These are phyloP conservation scores for Balearica regulorum DNA, from an alignment of 2,797 vertebrate species.

Conservation along the genomic window DNA sequence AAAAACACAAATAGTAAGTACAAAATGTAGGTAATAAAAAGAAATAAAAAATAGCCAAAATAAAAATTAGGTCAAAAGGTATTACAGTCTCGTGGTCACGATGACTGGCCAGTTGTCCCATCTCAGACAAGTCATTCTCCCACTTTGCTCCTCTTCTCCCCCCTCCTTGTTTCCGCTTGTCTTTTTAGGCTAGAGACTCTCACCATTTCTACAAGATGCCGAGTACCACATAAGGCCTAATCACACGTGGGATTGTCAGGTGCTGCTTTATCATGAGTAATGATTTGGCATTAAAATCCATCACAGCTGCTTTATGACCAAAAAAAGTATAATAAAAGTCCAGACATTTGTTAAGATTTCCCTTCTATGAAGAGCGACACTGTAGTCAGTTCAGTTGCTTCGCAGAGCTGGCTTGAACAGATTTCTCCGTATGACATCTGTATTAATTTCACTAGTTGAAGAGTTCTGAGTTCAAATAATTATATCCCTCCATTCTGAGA, in stretches of 20 bases:
- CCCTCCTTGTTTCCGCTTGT: background rate
- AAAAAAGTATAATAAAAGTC: background rate
- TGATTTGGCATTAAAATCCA: background rate
- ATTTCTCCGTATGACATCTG: background rate
- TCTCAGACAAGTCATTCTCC: background rate
- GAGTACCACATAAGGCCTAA: background rate
- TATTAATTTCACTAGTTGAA: background rate
- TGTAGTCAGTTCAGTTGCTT: background rate
- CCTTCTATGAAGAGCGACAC: background rate
- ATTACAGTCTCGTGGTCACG: background rate
- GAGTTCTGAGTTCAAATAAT: slow-evolving; percentile 13
- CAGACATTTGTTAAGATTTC: background rate
- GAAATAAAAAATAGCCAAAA: background rate
- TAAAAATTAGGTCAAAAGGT: background rate
- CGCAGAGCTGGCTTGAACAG: background rate
- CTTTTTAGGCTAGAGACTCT: background rate
- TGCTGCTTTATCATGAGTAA: background rate
- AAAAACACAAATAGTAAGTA: background rate
- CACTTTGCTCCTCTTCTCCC: background rate
- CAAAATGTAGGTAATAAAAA: background rate
- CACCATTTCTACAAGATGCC: background rate
- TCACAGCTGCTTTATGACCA: background rate
- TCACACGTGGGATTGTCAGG: background rate
- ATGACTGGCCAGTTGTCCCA: background rate
- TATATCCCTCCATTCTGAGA: background rate